Conservation (phyloP, 1,140 invertebrate genomes). For the Pogonognathellus flavescens region DNA sequence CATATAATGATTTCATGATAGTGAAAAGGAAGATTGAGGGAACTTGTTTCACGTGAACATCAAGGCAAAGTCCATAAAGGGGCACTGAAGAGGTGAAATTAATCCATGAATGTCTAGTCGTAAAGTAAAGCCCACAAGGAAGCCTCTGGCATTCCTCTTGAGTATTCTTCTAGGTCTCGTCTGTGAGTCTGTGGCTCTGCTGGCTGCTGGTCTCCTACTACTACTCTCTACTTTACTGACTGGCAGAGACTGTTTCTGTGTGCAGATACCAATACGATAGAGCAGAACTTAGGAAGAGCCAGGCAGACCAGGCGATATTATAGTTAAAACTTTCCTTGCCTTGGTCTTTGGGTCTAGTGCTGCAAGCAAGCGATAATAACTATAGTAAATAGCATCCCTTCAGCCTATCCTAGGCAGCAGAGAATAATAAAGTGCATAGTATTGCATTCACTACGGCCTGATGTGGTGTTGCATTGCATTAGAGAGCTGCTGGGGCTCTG, state of each 20-base stretch:
- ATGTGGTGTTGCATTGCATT: conserved; percentile 17
- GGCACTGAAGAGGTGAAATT: conserved; percentile 47
- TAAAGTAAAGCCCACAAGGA: conserved; percentile 44
- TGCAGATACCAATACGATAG: neutral
- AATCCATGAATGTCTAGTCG: conserved; percentile 44
- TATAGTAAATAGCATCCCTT: conserved; percentile 45
- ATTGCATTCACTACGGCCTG: conserved; percentile 2
- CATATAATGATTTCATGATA: neutral
- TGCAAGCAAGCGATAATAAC: conserved; percentile 44
- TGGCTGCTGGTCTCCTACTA: neutral
- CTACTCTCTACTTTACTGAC: neutral
- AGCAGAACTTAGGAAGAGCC: neutral
- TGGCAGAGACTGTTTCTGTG: neutral
- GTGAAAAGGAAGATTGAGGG: conserved; percentile 1
- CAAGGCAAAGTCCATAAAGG: conserved; percentile 48
- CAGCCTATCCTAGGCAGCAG: conserved; percentile 33
- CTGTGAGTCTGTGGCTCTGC: conserved; percentile 3
- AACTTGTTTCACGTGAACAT: conserved; percentile 5
- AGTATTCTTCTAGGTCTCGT: conserved; percentile 30
- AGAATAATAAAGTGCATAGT: conserved; percentile 47
- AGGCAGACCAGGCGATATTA: too few species aligned
- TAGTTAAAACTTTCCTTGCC: neutral
- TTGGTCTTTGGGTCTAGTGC: neutral
- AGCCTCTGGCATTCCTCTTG: conserved; percentile 28
- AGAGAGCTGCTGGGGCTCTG: conserved; percentile 6